Evolutionary conservation across 2,888 invertebrate species (phyloP), one percentile per base, ranked within the genome.

Genomic region (Sphaeridia pumilis): DNA sequence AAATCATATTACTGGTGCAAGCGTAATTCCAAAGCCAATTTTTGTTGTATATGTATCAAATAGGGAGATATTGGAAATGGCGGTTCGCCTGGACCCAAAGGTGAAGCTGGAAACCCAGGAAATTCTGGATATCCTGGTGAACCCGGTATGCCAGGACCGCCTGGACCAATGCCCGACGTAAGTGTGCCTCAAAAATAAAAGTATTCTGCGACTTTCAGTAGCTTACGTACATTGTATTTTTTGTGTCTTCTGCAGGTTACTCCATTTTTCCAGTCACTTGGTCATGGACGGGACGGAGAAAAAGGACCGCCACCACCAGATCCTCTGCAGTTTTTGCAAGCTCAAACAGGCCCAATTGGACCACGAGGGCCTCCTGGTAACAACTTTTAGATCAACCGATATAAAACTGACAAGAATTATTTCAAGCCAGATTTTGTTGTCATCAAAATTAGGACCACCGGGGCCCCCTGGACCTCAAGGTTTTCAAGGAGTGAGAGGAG

Each of bases 281-380:
- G 81, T 5, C 78, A 83, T 66, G 69, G 61, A 43, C 34, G 52
- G 12, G 80, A 80, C 10, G 75, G 76, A 7, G 87, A 88, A 65
- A 88, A 88, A 70, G 87, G 87, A 0, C 85, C 84, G 0, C 53
- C 49, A 14, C 74, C 76, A 0, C 81, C 82, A 0, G 80, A 81
- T 65, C 76, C 78, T 20, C 83, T 83, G 66, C 80, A 82, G 65
- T 87, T 84, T 70, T 72, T 87, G 69, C 86, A 86, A 71, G 82
- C 86, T 20, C 80, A 84, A 65, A 82, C 84, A 1, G 87, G 87
- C 4, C 80, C 84, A 14, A 78, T 82, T 20, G 90, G 92, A 34
- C 78, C 84, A 0, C 75, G 86, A 67, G 90, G 92, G 59, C 76
- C 83, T 41, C 78, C 82, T 64, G 89, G 87, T 74, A 72, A 69